Evolutionary conservation across 2,113 vertebrate species (phyloP).

Genomic region (Apeltes quadracus): DNA sequence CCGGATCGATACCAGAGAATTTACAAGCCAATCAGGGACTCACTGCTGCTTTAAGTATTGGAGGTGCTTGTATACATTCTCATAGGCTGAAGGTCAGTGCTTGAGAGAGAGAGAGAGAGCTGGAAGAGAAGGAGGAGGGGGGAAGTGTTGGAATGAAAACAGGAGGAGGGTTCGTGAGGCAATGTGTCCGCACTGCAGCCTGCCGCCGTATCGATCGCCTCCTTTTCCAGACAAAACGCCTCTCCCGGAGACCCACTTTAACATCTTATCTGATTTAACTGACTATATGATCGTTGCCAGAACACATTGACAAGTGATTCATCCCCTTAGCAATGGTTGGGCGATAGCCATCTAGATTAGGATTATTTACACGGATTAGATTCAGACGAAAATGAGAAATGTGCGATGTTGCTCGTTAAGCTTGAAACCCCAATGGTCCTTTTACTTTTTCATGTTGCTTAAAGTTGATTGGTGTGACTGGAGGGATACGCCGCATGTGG

Average conservation of each 20-base stretch:
- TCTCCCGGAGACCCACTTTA: constrained; percentile 5
- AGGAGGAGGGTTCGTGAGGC: constrained; percentile 7
- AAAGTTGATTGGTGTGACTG: too few species aligned
- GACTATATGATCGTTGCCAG: neutral
- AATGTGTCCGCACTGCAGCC: constrained; percentile 12
- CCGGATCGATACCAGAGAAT: constrained; percentile 46
- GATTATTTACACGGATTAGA: neutral
- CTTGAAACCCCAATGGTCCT: neutral
- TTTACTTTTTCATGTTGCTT: too few species aligned
- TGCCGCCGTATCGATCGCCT: constrained; percentile 38
- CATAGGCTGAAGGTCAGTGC: constrained; percentile 26
- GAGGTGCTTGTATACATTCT: constrained; percentile 29
- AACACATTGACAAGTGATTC: neutral
- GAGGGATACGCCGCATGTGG: too few species aligned
- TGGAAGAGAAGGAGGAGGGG: neutral
- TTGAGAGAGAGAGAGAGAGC: too few species aligned
- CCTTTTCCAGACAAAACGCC: constrained; percentile 25
- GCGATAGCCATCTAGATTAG: neutral
- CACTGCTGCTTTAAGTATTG: constrained; percentile 2
- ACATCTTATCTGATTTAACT: constrained; percentile 11
- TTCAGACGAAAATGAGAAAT: neutral
- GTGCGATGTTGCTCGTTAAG: neutral
- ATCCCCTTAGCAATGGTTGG: neutral
- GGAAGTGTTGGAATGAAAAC: constrained; percentile 2
- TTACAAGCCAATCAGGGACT: constrained; percentile 44